Evolutionary conservation across 2,113 vertebrate genomes (phyloP).

Genomic region (Pterocles orientalis): DNA sequence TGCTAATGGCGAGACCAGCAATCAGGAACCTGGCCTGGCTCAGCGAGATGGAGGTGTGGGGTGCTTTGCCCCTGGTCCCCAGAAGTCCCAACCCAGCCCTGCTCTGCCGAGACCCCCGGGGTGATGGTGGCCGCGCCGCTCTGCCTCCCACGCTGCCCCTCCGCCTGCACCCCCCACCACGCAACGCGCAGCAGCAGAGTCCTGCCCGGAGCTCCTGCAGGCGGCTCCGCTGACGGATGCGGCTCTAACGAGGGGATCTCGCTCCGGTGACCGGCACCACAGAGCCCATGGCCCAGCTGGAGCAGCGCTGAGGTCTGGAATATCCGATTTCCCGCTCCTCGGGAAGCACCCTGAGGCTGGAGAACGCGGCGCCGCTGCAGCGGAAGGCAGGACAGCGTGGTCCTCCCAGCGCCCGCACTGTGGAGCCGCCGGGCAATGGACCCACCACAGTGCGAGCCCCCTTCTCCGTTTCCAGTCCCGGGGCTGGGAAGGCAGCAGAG

Average conservation of each 20-base stretch:
- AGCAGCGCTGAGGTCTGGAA: neutral
- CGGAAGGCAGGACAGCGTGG: too few species aligned
- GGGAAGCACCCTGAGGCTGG: fast-evolving
- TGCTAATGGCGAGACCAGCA: neutral
- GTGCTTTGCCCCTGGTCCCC: too few species aligned
- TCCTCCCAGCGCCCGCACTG: neutral
- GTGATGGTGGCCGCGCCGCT: fast-evolving
- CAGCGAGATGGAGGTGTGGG: neutral
- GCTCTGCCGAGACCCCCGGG: fast-evolving
- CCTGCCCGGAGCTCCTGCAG: neutral
- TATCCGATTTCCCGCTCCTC: neutral
- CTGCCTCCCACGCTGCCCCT: too few species aligned
- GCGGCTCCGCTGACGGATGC: neutral
- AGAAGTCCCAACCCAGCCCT: too few species aligned
- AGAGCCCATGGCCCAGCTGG: neutral
- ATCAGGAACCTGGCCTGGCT: neutral
- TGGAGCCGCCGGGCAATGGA: fast-evolving
- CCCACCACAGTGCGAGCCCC: fast-evolving
- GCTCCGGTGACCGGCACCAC: neutral
- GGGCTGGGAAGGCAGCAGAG: fast-evolving
- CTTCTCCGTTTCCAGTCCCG: neutral
- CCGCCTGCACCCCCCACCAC: too few species aligned
- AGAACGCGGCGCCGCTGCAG: neutral
- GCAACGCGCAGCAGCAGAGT: neutral
- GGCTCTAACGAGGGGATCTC: neutral